Evolutionary conservation across 2,113 vertebrate species (phyloP).

Genomic region (Ceyx margarethae): DNA sequence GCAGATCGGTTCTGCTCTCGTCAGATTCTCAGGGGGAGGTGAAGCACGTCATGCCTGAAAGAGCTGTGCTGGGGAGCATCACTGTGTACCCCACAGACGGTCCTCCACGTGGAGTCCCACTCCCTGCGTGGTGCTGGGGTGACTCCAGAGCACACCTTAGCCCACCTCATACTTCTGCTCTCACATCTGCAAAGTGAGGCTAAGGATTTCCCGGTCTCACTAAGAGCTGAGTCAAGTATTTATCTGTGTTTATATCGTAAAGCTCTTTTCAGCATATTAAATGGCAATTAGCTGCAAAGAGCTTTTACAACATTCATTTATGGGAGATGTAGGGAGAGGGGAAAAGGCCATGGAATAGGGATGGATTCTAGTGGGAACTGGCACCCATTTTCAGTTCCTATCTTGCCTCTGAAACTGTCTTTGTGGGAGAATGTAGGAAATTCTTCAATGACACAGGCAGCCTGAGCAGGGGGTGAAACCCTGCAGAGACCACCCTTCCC

Average conservation of each 20-base stretch:
- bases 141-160: neutral
- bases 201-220: neutral
- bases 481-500: accelerated
- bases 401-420: neutral
- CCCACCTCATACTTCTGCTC: neutral
- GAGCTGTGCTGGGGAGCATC: neutral
- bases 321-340: neutral
- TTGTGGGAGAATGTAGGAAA: neutral
- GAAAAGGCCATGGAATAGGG: neutral
- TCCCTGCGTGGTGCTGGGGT: neutral
- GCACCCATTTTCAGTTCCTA: neutral
- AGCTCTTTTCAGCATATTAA: conserved; percentile 15
- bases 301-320: neutral
- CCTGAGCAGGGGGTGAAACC: neutral
- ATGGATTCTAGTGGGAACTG: neutral
- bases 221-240: neutral
- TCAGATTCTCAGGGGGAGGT: neutral
- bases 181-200: neutral
- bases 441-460: neutral
- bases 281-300: conserved; percentile 3
- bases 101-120: neutral
- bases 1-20: neutral
- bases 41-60: neutral
- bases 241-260: neutral
- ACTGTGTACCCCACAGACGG: neutral